Percentiles rank a stretch among this genome's conserved stretches.
These are phyloP conservation scores for Menura novaehollandiae DNA, from an alignment of 2,113 vertebrate species.

Conservation along the genomic window DNA sequence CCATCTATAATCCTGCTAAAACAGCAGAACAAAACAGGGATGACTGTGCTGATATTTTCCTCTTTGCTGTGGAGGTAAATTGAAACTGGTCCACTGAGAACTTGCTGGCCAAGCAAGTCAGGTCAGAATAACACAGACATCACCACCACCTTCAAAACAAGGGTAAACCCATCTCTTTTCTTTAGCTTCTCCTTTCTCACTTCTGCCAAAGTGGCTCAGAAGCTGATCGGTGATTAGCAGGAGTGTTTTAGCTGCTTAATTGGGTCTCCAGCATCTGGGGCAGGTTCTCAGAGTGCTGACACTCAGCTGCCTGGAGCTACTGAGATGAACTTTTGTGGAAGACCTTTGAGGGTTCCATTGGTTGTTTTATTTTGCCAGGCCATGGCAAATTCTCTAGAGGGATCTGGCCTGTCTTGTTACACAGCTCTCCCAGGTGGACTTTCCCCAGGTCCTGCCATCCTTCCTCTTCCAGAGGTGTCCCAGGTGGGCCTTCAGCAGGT, in stretches of 20 bases:
- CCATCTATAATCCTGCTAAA: not conserved
- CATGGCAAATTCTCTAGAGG: not conserved
- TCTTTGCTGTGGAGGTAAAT: not conserved
- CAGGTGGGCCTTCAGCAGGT: not conserved
- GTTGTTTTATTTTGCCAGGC: not conserved
- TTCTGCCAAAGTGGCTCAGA: not conserved
- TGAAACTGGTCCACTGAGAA: not conserved
- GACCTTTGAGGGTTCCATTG: not conserved
- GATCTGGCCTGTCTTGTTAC: not conserved
- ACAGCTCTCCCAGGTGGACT: fast-evolving
- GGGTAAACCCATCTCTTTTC: not conserved
- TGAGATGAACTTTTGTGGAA: not conserved
- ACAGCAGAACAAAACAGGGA: not conserved
- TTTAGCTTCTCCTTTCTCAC: not conserved
- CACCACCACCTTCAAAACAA: not conserved
- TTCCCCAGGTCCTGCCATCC: not conserved
- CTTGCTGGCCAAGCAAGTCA: not conserved
- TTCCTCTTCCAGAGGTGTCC: not conserved
- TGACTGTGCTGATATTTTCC: not conserved
- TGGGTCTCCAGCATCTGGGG: not conserved
- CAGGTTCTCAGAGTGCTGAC: not conserved
- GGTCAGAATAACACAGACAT: not conserved
- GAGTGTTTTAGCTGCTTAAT: not conserved
- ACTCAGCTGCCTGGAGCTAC: not conserved
- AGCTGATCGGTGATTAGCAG: not conserved